These are phyloP conservation scores for Pionites leucogaster DNA, from an alignment of 2,113 vertebrate species.

Conservation along the genomic window DNA sequence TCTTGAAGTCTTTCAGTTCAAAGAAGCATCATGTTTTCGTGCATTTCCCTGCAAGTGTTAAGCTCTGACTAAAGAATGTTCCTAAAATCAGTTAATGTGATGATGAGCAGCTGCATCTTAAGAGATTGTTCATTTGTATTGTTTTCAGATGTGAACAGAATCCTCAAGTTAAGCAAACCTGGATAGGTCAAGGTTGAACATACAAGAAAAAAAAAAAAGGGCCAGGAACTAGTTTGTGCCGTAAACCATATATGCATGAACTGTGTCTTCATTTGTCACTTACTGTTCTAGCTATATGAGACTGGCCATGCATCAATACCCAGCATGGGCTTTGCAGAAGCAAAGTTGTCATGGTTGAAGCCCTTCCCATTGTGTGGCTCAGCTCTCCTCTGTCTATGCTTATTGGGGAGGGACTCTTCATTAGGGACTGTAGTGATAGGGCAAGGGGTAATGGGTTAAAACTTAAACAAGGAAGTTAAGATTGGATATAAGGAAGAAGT, in stretches of 20 bases:
- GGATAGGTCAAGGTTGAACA: not conserved
- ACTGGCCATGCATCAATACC: accelerated
- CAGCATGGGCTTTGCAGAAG: not conserved
- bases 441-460: too few relatives aligned
- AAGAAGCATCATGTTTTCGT: not conserved
- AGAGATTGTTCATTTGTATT: not conserved
- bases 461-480: too few relatives aligned
- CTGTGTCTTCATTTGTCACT: not conserved
- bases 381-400: accelerated
- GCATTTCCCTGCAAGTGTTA: not conserved
- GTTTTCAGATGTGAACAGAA: not conserved
- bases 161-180: not conserved
- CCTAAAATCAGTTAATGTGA: not conserved
- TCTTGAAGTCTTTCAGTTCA: not conserved
- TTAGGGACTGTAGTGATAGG: too few relatives aligned
- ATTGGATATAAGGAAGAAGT: too few relatives aligned
- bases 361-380: not conserved
- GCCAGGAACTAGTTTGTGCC: not conserved
- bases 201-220: not conserved
- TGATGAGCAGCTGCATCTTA: not conserved
- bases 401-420: not conserved
- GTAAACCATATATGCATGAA: accelerated
- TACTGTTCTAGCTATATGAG: accelerated
- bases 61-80: not conserved
- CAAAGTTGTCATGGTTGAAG: not conserved